Base-by-base conservation (phyloP, 2,797 vertebrate genomes). In the Thripadectes ignobilis region DNA sequence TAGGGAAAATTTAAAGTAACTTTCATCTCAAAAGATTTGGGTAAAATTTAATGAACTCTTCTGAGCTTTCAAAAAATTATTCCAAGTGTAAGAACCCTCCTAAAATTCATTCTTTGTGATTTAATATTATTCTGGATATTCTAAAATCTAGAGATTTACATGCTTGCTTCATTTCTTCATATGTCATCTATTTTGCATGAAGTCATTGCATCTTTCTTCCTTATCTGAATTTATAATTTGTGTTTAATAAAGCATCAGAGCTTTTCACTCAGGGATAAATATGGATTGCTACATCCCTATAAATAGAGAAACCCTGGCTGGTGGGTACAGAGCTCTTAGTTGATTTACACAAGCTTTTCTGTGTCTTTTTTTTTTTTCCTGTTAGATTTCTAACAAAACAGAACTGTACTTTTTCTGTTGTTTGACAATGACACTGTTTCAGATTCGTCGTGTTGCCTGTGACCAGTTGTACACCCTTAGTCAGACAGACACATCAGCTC, bases 401-500 rank as follows among this genome's bases (percentile, higher is more conserved):
- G 34, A 48, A 85, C 17, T 18, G 9, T 72, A 3, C 68, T 65
- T 48, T 76, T 41, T 32, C 15, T 24, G 26, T 54, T 79, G 36
- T 74, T 71, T 94, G 71, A 45, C 49, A 22, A 19, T 49, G 43
- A 7, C 72, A 0, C 75, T 41, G 36, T 97, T 97, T 74, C 97
- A 99, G 99, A 99, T 99, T 78, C 99, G 99, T 43, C 99, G 98
- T 4, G 99, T 99, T 74, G 99, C 99, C 75, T 99, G 99, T 77
- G 99, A 99, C 97, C 99, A 99, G 85, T 95, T 99, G 71, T 99
- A 99, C 96, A 99, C 99, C 30, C 98, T 99, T 34, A 99, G 99
- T 96, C 99, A 99, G 96, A 99, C 99, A 2, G 99, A 99, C 96
- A 99, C 99, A 0, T 99, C 99, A 1, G 96, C 98, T 72, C 99